Conservation (phyloP, 1,140 invertebrate genomes). For the Reticulitermes speratus region DNA sequence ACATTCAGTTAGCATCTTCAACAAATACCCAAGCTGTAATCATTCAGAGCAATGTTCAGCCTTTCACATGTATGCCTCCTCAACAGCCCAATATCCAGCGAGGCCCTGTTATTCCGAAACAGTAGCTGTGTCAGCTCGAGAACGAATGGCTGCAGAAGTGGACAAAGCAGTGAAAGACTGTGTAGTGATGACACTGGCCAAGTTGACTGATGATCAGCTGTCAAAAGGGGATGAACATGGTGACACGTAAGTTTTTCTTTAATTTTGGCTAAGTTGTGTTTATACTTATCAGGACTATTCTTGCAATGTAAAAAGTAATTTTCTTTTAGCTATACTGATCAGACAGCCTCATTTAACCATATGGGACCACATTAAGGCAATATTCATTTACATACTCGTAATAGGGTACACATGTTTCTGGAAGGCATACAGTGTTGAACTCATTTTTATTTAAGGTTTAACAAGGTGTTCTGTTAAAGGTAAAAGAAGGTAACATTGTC, state of each 20-base stretch:
- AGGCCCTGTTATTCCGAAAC: not conserved
- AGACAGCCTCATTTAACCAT: not conserved
- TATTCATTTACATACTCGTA: not conserved
- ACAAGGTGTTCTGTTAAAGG: too few relatives aligned
- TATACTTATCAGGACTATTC: not conserved
- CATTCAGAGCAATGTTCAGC: too few relatives aligned
- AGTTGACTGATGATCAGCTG: not conserved
- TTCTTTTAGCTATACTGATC: not conserved
- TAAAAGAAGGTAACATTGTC: too few relatives aligned
- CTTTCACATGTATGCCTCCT: not conserved
- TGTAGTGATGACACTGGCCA: not conserved
- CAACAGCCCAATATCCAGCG: not conserved
- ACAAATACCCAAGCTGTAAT: not conserved
- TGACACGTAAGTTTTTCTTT: not conserved
- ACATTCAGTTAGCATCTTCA: not conserved
- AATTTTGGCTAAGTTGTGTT: not conserved
- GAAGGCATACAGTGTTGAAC: too few relatives aligned
- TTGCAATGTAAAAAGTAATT: not conserved
- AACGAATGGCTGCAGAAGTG: not conserved
- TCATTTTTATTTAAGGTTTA: too few relatives aligned
- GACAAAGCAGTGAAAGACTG: not conserved
- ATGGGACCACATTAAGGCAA: not conserved
- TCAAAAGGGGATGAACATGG: not conserved
- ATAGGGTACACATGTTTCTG: too few relatives aligned
- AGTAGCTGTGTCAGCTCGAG: not conserved